Evolutionary conservation across 2,797 vertebrate genomes (phyloP).

Genomic region (Sebastes minor): DNA sequence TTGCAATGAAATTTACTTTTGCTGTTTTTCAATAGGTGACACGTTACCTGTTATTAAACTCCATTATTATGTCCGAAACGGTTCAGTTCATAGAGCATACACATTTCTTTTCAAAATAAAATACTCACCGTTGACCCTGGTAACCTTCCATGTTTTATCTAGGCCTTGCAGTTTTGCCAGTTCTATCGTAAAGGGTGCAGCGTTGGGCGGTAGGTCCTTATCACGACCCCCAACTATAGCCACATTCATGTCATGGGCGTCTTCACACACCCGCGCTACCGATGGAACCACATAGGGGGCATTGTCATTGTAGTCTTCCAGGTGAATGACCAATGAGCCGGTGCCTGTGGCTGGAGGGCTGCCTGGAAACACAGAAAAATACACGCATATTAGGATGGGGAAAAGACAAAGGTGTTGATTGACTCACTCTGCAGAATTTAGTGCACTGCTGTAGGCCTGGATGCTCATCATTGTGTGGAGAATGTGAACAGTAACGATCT

Average conservation of each 20-base stretch:
- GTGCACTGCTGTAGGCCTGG: neutral
- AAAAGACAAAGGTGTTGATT: neutral
- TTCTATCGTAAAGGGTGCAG: conserved; percentile 94
- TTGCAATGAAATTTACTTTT: neutral
- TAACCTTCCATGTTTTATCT: conserved; percentile 94
- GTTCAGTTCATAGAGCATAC: neutral
- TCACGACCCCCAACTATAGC: conserved; percentile 90
- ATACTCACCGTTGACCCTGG: conserved; percentile 93
- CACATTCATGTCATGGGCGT: conserved; percentile 89
- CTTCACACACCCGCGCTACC: conserved; percentile 91
- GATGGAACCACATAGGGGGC: conserved; percentile 91
- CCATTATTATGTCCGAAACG: neutral
- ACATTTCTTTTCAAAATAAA: neutral
- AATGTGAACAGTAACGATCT: conserved; percentile 11
- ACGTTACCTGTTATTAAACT: neutral
- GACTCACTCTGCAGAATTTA: neutral
- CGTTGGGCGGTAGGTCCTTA: conserved; percentile 92
- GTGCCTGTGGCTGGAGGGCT: conserved; percentile 93
- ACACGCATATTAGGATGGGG: neutral
- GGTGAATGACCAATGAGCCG: conserved; percentile 89
- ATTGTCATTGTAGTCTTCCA: conserved; percentile 96
- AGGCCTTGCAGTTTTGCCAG: conserved; percentile 90
- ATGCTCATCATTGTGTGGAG: neutral
- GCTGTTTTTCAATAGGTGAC: neutral
- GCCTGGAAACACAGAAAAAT: conserved; percentile 75